Evolutionary conservation across 2,113 vertebrate genomes (phyloP), one percentile per base, ranked within the genome.

Genomic region (Ciconia boyciana): DNA sequence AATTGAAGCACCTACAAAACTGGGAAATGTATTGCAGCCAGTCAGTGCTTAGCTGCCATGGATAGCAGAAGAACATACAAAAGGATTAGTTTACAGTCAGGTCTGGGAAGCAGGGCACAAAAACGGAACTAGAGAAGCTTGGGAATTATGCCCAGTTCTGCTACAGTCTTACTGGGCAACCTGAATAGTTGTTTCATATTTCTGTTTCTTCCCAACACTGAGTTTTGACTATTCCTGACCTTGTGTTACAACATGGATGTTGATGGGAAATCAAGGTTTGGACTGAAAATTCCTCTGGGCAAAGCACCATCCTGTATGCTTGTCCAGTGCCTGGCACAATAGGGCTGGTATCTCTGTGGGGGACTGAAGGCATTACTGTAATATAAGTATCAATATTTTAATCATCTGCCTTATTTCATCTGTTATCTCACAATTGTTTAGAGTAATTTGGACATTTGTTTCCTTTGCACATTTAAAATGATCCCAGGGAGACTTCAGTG

Each of bases 401-500:
- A 96, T 96, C 36, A 54, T 57, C 83, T 92, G 36, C 77, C 57
- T 94, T 95, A 82, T 94, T 96, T 87, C 9, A 54, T 91, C 79
- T 80, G 41, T 85, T 94, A 72, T 64, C 80, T 91, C 65, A 54
- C 3, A 9, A 58, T 17, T 87, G n/a, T 61, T 89, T 54, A 19
- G 80, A 61, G 66, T 96, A 97, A 97, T 95, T 89, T 95, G 91
- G 74, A 71, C 74, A 94, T 94, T 97, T 83, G 74, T 91, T 97
- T 89, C 83, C 87, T 85, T 93, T 87, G 74, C 94, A 95, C 87
- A 95, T 77, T 89, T 92, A 54, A 96, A 89, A 65, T 49, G 24
- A 54, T 93, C 65, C 92, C 87, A 68, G 68, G 68, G 93, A 96
- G 92, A 65, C 70, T 76, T 79, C 28, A 32, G 62, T 62, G 74